These are phyloP conservation scores for Aix galericulata DNA, from an alignment of 2,113 vertebrate genomes.

Conservation along the genomic window DNA sequence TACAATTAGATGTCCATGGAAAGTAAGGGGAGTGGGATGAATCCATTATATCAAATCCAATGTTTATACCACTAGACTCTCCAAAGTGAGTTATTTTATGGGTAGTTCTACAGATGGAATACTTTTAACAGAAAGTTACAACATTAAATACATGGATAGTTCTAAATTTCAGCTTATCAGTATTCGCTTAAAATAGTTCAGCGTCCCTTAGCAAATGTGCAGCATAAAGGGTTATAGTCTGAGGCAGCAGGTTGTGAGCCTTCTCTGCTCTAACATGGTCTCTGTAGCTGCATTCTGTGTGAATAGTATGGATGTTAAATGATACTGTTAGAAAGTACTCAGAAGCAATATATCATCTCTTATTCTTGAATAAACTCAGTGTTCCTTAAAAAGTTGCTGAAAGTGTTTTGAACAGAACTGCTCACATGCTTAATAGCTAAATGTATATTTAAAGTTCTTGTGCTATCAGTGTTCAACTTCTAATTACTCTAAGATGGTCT, in stretches of 20 bases:
- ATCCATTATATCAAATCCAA: background rate
- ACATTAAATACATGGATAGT: background rate
- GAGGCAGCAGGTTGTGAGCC: background rate
- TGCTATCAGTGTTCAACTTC: background rate
- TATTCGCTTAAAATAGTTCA: background rate
- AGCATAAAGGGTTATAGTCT: background rate
- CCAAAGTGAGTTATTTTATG: background rate
- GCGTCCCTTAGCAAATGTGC: background rate
- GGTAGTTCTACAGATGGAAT: background rate
- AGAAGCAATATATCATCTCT: background rate
- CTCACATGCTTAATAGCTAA: background rate
- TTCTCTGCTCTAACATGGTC: background rate
- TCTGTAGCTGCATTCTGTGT: background rate
- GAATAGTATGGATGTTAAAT: background rate
- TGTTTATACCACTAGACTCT: background rate
- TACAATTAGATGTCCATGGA: background rate
- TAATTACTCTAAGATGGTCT: background rate
- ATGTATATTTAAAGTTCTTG: background rate
- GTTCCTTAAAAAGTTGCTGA: background rate
- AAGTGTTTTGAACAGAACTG: background rate
- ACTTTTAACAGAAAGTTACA: background rate
- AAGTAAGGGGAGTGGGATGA: background rate
- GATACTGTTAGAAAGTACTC: background rate
- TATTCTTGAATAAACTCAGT: background rate
- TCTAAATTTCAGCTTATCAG: background rate